phyloP scores from a whole-genome alignment of 2,797 vertebrate species.

The Cyclura pinguis region DNA sequence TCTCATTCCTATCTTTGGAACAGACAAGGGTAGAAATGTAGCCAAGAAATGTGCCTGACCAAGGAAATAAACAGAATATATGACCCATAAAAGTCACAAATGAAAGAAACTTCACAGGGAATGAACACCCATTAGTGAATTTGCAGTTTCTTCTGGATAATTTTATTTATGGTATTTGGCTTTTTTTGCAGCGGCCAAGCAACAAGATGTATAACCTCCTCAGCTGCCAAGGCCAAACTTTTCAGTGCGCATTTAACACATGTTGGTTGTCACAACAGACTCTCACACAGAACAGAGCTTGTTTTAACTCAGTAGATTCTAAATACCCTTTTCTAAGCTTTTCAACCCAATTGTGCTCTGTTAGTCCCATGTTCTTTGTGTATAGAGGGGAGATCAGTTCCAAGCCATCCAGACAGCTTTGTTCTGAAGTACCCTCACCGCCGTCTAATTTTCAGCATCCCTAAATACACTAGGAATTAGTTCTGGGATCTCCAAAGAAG shows the following conservation, averaged over 20 bases:
- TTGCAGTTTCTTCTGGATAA: slow-evolving; percentile 33
- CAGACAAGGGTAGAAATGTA: not conserved
- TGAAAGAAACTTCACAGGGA: slow-evolving; percentile 46
- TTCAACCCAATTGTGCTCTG: not conserved
- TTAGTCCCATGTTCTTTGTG: slow-evolving; percentile 21
- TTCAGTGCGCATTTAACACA: slow-evolving; percentile 11
- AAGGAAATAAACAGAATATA: slow-evolving; percentile 53
- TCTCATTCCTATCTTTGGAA: slow-evolving; percentile 11
- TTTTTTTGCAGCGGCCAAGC: slow-evolving; percentile 34
- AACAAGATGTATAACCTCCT: slow-evolving; percentile 17
- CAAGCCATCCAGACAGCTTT: slow-evolving; percentile 27
- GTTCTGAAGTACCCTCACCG: slow-evolving; percentile 16
- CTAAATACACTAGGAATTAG: not conserved
- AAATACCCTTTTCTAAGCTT: slow-evolving; percentile 16
- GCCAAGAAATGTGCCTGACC: slow-evolving; percentile 28
- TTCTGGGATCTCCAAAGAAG: slow-evolving; percentile 8
- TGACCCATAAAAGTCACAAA: slow-evolving; percentile 28
- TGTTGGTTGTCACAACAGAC: slow-evolving; percentile 33
- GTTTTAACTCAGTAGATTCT: slow-evolving; percentile 12
- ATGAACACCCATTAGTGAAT: slow-evolving; percentile 29
- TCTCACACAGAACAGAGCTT: not conserved
- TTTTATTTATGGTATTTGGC: slow-evolving; percentile 23
- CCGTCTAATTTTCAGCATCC: slow-evolving; percentile 29
- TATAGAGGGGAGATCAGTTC: not conserved
- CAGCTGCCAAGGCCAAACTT: slow-evolving; percentile 39